Base-by-base conservation (phyloP, 2,113 vertebrate species). In the Hirundichthys speculiger region DNA sequence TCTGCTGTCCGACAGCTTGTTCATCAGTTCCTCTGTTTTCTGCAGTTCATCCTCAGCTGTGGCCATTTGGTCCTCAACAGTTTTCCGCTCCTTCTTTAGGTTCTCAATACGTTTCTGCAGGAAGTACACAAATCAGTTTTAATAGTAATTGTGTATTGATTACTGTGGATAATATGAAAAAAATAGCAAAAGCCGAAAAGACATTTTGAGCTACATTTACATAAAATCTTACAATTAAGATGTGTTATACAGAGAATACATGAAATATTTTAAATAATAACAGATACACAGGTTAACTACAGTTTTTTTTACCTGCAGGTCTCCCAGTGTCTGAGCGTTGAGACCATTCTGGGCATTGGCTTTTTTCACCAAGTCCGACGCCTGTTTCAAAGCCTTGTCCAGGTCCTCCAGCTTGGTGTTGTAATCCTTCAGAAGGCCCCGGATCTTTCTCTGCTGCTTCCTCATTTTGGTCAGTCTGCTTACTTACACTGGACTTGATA, bases 401-500 rank as follows among this genome's bases (percentile, higher is more conserved):
- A 99, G 92, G 47, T 94, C 94, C 62, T 84, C 83, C 47, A 99
- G 86, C 87, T 95, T 98, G 74, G 85, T 82, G 53, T 94, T 91
- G 0, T 94, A 96, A 30, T 88, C 79, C 12, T 82, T 91, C 85
- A 99, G 70, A 1, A 92, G 92, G 12, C 79, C 82, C 14, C 48
- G 88, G 9, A 98, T 85, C 55, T 51, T 92, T n/a, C 63, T 91
- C 88, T 9, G 92, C 90, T 5, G 94, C 87, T 0, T 77, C 87
- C 0, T 92, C 71, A 47, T 95, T 95, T 68, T 93, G 73, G 3
- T 90, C 84, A 5, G 83, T 85, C 77, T 93, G 90, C 59, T 88
- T 93, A 4, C 88, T 94, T 25, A 95, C 80, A 39, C 93, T 89
- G 54, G 76, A 88, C 82, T 88, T 93, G 63, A 99, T 64, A 59